Percentiles rank a stretch among this genome's conserved stretches.
These are phyloP conservation scores for Scaptomyza polygonia DNA, from an alignment of 2,888 invertebrate species.

Conservation along the genomic window DNA sequence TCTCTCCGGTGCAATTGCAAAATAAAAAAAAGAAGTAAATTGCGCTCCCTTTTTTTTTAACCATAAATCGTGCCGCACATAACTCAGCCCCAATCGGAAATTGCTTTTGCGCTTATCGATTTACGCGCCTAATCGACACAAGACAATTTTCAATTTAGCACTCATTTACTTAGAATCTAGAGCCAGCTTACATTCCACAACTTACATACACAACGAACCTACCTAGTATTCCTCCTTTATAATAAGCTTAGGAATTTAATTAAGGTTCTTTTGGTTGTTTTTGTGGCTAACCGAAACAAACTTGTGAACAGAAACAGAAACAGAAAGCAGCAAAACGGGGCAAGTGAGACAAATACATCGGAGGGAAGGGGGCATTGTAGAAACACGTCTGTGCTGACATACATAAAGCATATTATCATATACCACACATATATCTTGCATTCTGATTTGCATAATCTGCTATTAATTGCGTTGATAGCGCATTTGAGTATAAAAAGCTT, in stretches of 20 bases:
- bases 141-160: constrained; percentile 71
- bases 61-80: constrained; percentile 73
- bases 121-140: constrained; percentile 73
- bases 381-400: constrained; percentile 5
- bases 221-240: background rate
- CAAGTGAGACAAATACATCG: constrained; percentile 17
- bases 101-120: constrained; percentile 77
- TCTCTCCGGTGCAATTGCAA: constrained; percentile 40
- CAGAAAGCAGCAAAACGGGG: background rate
- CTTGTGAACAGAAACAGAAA: constrained; percentile 26
- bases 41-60: constrained; percentile 51
- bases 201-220: background rate
- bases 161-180: constrained; percentile 50
- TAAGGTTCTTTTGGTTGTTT: constrained; percentile 12
- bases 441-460: constrained; percentile 80
- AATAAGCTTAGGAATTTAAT: constrained; percentile 42
- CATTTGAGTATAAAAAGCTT: constrained; percentile 42
- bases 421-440: constrained; percentile 38
- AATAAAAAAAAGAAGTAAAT: constrained; percentile 30
- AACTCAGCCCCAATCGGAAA: constrained; percentile 77
- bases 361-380: background rate
- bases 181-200: constrained; percentile 10
- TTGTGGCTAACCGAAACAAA: constrained; percentile 3
- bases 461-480: constrained; percentile 79
- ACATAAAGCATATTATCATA: constrained; percentile 39